Base-by-base conservation (phyloP, 2,113 vertebrate species). In the Muntiacus muntjak region DNA sequence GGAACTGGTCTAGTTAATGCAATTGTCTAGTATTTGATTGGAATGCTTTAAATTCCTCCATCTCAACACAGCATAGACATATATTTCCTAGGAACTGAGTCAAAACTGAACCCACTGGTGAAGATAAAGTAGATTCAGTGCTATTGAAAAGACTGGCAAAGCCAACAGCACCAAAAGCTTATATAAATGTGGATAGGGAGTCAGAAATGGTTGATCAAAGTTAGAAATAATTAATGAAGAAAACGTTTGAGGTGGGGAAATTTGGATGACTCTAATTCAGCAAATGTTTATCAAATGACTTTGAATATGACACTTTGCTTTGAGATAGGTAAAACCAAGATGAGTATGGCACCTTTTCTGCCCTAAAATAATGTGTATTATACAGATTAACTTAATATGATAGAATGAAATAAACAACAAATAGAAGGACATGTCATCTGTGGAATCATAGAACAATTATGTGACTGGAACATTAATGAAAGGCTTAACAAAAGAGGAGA, bases 291-390 rank as follows among this genome's bases (percentile, higher is more conserved):
- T 74, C 6, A 85, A 14, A 74, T 92, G 40, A 43, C 45, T 92
- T 94, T 58, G 30, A 33, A 10, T 82, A 58, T 76, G 85, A 50
- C 1, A 40, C 7, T 89, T 95, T 87, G 4, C n/a, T 86, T 90
- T 47, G 13, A n/a, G 55, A 71, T 50, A 84, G 84, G 25, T 79
- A 86, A 92, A 96, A 11, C 36, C 62, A 96, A 92, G 28, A 57
- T 71, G 9, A 10, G n/a, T 74, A 64, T 83, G 71, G 13, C 1
- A 60, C 10, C 6, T 86, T 71, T 3, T 85, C 57, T 93, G 21
- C 14, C 52, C 6, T 97, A 47, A 93, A 84, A 91, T 19, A 92
- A 91, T 78, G 82, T 78, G 23, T 92, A 26, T 93, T 97, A 62
- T 10, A 87, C 25, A 96, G 58, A 78, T 94, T 89, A 79, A 28